A percentile compares a stretch with the other conserved stretches of the same genome.
phyloP scores from a whole-genome alignment of 2,797 vertebrate species.

The Alauda arvensis region DNA sequence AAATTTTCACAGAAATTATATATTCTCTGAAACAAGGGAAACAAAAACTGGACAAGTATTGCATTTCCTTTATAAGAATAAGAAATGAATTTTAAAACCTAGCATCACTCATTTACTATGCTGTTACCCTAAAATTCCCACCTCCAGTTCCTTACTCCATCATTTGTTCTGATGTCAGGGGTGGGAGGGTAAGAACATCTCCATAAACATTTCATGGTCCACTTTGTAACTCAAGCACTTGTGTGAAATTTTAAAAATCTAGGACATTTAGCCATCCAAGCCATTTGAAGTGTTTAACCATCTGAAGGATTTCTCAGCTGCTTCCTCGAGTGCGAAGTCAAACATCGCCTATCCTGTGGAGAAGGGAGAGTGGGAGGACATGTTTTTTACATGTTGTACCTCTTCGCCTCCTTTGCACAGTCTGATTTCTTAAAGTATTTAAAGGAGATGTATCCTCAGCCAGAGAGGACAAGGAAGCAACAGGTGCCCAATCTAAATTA shows the following conservation, averaged over 20 bases:
- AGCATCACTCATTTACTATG: not conserved
- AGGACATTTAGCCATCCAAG: slow-evolving; percentile 23
- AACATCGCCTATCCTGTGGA: slow-evolving; percentile 26
- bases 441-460: slow-evolving; percentile 10
- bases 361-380: slow-evolving; percentile 58
- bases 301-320: slow-evolving; percentile 58
- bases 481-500: slow-evolving; percentile 11
- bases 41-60: not conserved
- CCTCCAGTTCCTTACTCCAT: not conserved
- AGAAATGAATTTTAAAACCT: not conserved
- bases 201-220: slow-evolving; percentile 15
- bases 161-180: not conserved
- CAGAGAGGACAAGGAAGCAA: slow-evolving; percentile 18
- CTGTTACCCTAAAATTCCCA: not conserved
- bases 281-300: slow-evolving; percentile 31
- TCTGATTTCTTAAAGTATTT: slow-evolving; percentile 31
- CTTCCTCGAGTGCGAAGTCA: slow-evolving; percentile 48
- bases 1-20: not conserved
- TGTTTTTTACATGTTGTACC: slow-evolving; percentile 60
- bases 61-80: not conserved
- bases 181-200: not conserved
- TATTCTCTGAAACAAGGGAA: not conserved
- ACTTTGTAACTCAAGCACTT: slow-evolving; percentile 2
- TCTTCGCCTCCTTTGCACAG: slow-evolving; percentile 54
- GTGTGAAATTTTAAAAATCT: slow-evolving; percentile 15